Evolutionary conservation across 2,797 vertebrate genomes (phyloP), one percentile per base, ranked within the genome.

Genomic region (Thaleichthys pacificus): DNA sequence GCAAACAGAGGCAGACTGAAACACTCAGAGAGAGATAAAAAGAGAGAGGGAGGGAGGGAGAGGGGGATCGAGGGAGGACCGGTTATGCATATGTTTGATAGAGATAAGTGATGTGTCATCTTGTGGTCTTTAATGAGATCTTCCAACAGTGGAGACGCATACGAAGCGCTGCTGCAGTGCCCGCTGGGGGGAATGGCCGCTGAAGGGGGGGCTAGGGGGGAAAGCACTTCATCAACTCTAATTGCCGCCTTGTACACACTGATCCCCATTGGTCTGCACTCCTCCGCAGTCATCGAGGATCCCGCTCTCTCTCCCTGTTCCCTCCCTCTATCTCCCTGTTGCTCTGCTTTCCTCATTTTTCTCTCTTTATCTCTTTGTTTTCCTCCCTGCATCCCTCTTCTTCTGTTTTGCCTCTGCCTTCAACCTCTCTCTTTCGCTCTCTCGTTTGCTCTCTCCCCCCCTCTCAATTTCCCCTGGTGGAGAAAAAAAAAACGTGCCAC

Each of bases 61-160:
- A 35, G 71, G 8, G 47, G 61, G 70, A 72, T 70, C 76, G 70
- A 72, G 24, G 71, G 80, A 77, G 85, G 81, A 80, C 82, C 89
- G 81, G 83, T 91, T 91, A 91, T 91, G 94, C 91, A 89, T 92
- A 91, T 95, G 93, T 93, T 95, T 94, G 93, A 93, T 89, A 86
- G 82, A 91, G 94, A 96, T 95, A 96, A 95, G 91, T 91, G 86
- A 74, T 79, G 91, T 87, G 86, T 92, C 91, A 91, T 95, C 91
- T 89, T 83, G 89, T 92, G 87, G 92, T 84, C 91, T 90, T 95
- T 96, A 95, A 91, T 91, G 90, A 91, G 91, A 91, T 89, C 81
- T 85, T 82, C 68, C 86, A 82, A 80, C 83, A 84, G 86, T 81
- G 76, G 80, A 89, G 88, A 91, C 81, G 81, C 83, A 88, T 86